Percentiles rank a stretch among this genome's conserved stretches.
Conservation (phyloP, 2,888 invertebrate species). For the Horisme vitalbata region DNA sequence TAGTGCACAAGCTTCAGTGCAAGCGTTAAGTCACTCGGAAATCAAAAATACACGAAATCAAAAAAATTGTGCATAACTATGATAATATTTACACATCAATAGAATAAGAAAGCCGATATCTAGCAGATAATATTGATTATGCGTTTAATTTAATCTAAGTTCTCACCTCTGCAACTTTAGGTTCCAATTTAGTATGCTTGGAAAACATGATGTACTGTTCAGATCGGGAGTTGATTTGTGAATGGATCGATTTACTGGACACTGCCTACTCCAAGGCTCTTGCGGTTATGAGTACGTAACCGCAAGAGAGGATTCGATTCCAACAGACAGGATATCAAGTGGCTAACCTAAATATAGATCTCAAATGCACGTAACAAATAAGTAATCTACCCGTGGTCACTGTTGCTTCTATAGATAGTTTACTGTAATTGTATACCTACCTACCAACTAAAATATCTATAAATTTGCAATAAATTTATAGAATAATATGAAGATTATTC, state of each 20-base stretch:
- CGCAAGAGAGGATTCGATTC: constrained; percentile 40
- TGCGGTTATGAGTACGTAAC: constrained; percentile 47
- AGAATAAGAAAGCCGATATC: constrained; percentile 23
- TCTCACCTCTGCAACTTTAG: constrained; percentile 73
- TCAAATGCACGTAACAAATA: constrained; percentile 9
- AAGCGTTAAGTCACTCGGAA: constrained; percentile 57
- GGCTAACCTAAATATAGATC: constrained; percentile 37
- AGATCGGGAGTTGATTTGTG: constrained; percentile 51
- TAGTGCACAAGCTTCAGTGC: constrained; percentile 68
- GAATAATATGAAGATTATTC: too few species aligned
- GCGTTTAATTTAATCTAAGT: constrained; percentile 22
- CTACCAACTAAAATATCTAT: too few species aligned
- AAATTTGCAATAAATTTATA: constrained; percentile 5
- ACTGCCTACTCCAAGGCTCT: constrained; percentile 19
- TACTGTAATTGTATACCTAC: neutral
- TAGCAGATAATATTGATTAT: constrained; percentile 25
- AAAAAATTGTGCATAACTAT: constrained; percentile 25
- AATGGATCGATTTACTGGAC: constrained; percentile 67
- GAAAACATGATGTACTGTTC: constrained; percentile 74
- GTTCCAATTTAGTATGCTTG: constrained; percentile 72
- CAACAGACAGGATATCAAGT: constrained; percentile 38
- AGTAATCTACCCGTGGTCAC: constrained; percentile 38
- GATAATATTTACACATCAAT: constrained; percentile 9
- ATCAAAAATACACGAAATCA: constrained; percentile 34
- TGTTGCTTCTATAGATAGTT: neutral